Percentiles rank a stretch among this genome's conserved stretches.
phyloP scores from a whole-genome alignment of 2,797 vertebrate genomes.

The Coccyzus lansbergi region DNA sequence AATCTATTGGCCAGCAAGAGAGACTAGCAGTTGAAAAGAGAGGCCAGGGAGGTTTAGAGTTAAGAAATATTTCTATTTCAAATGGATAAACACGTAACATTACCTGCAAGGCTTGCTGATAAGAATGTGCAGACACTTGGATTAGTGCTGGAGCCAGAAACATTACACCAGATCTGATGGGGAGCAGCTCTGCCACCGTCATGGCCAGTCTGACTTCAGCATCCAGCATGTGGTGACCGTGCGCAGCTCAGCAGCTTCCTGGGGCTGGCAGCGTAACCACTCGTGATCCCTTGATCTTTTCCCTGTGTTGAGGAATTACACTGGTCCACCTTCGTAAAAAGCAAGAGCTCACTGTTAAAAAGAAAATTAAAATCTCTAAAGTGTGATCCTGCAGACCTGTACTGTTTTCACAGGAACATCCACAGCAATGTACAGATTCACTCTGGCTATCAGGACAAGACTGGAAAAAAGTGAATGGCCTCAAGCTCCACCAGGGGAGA shows the following conservation, averaged over 20 bases:
- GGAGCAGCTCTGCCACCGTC: neutral
- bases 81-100: slow-evolving; percentile 11
- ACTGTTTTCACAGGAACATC: neutral
- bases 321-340: neutral
- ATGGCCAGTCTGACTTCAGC: neutral
- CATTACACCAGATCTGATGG: neutral
- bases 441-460: neutral
- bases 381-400: neutral
- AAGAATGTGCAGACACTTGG: slow-evolving; percentile 40
- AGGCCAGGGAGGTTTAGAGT: slow-evolving; percentile 3
- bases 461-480: no score
- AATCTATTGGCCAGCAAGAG: neutral
- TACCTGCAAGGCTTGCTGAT: slow-evolving; percentile 52
- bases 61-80: slow-evolving; percentile 26
- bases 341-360: neutral
- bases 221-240: neutral
- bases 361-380: neutral
- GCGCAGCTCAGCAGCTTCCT: neutral
- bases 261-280: neutral
- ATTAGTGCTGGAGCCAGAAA: slow-evolving; percentile 45
- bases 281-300: neutral
- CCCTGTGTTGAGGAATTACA: neutral
- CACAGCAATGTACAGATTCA: neutral
- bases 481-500: no score
- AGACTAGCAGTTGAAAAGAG: neutral